Conservation (phyloP, 2,797 vertebrate genomes). For the Rhinophrynus dorsalis region DNA sequence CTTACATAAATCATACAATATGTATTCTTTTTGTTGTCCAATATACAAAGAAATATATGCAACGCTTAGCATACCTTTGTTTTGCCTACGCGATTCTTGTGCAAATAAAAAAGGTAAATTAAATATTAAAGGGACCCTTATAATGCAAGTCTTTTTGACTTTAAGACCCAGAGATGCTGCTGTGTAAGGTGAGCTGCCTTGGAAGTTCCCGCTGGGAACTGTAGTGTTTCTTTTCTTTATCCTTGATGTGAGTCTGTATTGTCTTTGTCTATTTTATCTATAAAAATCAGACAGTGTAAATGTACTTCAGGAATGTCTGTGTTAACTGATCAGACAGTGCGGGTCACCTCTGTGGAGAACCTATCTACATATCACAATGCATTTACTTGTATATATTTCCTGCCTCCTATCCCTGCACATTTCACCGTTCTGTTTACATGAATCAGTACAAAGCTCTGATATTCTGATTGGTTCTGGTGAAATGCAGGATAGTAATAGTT, state of each 20-base stretch:
- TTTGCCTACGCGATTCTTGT: too few relatives aligned
- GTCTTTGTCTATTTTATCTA: background rate
- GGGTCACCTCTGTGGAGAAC: background rate
- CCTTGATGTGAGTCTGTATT: background rate
- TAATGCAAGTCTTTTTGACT: background rate
- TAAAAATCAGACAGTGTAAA: background rate
- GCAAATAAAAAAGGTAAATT: background rate
- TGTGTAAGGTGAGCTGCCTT: background rate
- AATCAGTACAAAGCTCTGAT: too few relatives aligned
- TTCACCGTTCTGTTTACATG: too few relatives aligned
- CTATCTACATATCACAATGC: background rate
- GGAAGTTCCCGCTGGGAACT: background rate
- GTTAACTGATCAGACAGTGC: background rate
- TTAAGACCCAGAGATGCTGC: background rate
- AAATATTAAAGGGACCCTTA: background rate
- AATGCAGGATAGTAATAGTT: too few relatives aligned
- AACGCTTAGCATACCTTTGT: too few relatives aligned
- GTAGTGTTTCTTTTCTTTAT: background rate
- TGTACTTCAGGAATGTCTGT: background rate
- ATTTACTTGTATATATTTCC: background rate
- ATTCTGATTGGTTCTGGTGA: too few relatives aligned
- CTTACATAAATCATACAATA: too few relatives aligned
- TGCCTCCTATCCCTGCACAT: background rate
- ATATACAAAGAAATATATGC: too few relatives aligned
- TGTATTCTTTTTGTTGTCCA: too few relatives aligned